Conservation (phyloP, 2,797 vertebrate genomes). For the Rhabdomys pumilio region DNA sequence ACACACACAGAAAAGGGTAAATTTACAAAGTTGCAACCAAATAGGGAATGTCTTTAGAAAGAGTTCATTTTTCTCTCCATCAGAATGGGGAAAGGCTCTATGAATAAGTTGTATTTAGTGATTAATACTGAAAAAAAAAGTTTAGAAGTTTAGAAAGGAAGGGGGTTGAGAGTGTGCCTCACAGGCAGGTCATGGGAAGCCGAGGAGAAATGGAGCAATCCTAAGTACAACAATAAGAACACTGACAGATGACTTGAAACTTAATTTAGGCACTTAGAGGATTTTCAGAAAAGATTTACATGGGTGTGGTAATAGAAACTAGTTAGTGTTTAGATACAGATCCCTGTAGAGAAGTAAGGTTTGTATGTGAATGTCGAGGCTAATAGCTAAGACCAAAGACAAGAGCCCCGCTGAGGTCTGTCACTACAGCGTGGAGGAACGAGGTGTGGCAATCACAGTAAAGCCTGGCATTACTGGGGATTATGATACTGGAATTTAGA, state of each 20-base stretch:
- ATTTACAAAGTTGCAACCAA: not conserved
- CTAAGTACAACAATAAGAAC: not conserved
- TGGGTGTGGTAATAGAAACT: slow-evolving; percentile 15
- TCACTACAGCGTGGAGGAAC: not conserved
- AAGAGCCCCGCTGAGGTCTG: not conserved
- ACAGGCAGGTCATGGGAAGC: not conserved
- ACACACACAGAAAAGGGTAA: not conserved
- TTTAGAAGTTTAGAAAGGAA: slow-evolving; percentile 32
- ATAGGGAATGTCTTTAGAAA: not conserved
- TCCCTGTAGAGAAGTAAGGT: not conserved
- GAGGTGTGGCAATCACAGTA: not conserved
- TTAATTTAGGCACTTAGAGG: not conserved
- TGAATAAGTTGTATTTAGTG: slow-evolving; percentile 20
- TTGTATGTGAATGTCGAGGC: slow-evolving; percentile 37
- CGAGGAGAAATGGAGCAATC: not conserved
- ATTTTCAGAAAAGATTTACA: slow-evolving; percentile 60
- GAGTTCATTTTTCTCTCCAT: not conserved
- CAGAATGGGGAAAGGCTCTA: not conserved
- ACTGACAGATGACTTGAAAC: slow-evolving; percentile 47
- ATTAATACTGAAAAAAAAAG: not conserved
- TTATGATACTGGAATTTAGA: not conserved
- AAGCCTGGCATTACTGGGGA: not conserved
- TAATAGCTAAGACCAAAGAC: slow-evolving; percentile 28
- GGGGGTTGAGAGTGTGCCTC: not conserved
- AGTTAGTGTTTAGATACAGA: slow-evolving; percentile 45